These are phyloP conservation scores for Antennarius striatus DNA, from an alignment of 2,113 vertebrate species.

Conservation along the genomic window DNA sequence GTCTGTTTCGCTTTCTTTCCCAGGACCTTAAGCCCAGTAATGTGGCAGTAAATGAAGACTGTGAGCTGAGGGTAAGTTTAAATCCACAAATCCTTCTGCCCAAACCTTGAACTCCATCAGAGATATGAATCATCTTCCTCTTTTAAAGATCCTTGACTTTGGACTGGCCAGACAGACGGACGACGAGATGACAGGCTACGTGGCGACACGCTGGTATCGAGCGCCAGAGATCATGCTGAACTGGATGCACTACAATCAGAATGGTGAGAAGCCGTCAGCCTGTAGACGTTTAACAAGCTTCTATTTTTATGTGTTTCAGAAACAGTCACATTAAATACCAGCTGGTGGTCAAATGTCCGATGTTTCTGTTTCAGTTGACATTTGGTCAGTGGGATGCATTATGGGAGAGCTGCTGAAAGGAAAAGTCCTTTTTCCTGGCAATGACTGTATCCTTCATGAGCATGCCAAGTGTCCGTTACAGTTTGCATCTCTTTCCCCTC, in stretches of 20 bases:
- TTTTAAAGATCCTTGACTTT: conserved; percentile 92
- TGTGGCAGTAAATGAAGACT: conserved; percentile 96
- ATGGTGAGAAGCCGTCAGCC: conserved; percentile 75
- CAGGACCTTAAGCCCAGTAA: conserved; percentile 98
- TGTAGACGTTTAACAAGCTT: background rate
- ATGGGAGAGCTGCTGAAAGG: conserved; percentile 98
- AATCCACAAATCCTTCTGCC: background rate
- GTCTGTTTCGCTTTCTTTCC: background rate
- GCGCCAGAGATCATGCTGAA: conserved; percentile 98
- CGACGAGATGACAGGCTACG: conserved; percentile 98
- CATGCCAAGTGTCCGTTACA: background rate
- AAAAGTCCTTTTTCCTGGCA: conserved; percentile 95
- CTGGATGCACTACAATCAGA: conserved; percentile 99
- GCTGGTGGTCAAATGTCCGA: background rate
- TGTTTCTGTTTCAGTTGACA: conserved; percentile 87
- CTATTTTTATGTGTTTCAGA: background rate
- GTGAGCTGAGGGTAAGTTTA: conserved; percentile 89
- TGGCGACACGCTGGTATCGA: conserved; percentile 97
- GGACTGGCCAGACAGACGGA: conserved; percentile 95
- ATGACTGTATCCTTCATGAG: conserved; percentile 94
- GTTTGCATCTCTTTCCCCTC: conserved; percentile 11
- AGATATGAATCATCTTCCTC: background rate
- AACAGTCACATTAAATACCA: background rate
- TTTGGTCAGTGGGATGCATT: conserved; percentile 98
- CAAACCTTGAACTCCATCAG: background rate